Conservation (phyloP, 2,797 vertebrate genomes). For the Sebastes matsubarae region DNA sequence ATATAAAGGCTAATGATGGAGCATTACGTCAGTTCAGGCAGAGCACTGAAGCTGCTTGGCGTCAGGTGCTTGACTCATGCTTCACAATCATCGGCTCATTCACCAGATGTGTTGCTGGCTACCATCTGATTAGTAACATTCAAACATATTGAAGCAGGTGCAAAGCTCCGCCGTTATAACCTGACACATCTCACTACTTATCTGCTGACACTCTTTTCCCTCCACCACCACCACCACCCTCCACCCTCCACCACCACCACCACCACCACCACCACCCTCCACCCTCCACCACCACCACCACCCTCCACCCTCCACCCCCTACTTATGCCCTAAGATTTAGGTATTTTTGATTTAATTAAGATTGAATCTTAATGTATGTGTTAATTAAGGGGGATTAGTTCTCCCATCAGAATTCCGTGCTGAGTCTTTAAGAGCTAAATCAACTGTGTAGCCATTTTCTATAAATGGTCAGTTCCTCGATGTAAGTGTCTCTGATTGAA, state of each 20-base stretch:
- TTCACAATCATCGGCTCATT: not conserved
- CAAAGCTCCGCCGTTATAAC: not conserved
- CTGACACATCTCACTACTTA: not conserved
- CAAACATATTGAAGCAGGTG: not conserved
- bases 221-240: not conserved
- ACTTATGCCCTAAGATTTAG: not conserved
- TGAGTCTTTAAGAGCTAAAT: not conserved
- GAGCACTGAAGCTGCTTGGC: not conserved
- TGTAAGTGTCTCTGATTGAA: not conserved
- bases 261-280: not conserved
- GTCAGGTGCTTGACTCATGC: not conserved
- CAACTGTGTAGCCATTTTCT: not conserved
- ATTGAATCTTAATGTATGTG: not conserved
- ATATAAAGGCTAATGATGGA: not conserved
- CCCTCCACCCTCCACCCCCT: not conserved
- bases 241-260: not conserved
- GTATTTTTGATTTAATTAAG: not conserved
- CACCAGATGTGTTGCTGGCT: not conserved
- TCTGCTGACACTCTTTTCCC: not conserved
- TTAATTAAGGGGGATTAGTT: not conserved
- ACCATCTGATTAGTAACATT: not conserved
- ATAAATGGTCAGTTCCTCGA: not conserved
- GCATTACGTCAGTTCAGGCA: not conserved
- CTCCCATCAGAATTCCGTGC: not conserved
- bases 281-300: not conserved